A percentile compares a stretch with the other conserved stretches of the same genome.
Evolutionary conservation across 2,797 vertebrate genomes (phyloP).

Genomic region (Neosalanx taihuensis): DNA sequence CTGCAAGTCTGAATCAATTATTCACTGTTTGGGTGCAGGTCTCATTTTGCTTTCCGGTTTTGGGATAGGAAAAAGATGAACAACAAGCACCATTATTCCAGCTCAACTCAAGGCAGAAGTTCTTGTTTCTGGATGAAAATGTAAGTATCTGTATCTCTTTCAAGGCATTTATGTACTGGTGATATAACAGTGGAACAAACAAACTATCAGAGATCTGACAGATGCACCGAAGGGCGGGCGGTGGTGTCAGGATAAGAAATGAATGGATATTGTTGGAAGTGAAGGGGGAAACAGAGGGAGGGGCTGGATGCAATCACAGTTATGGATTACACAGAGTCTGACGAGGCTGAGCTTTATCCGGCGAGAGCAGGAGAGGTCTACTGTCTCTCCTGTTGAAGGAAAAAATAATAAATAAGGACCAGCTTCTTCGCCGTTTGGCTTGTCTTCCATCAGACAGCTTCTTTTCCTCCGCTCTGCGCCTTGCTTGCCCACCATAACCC

Average conservation of each 20-base stretch:
- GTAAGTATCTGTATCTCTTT: constrained; percentile 14
- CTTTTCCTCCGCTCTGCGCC: no score
- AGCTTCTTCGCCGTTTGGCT: constrained; percentile 33
- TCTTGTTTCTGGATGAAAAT: not conserved
- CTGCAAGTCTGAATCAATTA: not conserved
- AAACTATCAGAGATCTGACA: constrained; percentile 16
- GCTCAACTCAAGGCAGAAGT: not conserved
- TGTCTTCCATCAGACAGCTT: constrained; percentile 37
- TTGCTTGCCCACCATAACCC: no score
- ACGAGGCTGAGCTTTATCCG: constrained; percentile 47
- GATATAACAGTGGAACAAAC: constrained; percentile 7
- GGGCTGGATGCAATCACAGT: constrained; percentile 54
- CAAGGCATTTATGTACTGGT: constrained; percentile 16
- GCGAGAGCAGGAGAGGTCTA: constrained; percentile 29
- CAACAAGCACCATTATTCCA: constrained; percentile 6
- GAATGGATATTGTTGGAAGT: constrained; percentile 26
- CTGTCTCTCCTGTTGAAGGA: not conserved
- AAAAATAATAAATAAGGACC: not conserved
- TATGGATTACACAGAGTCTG: constrained; percentile 51
- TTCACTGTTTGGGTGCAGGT: constrained; percentile 2
- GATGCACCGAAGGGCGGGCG: constrained; percentile 8
- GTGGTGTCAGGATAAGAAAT: constrained; percentile 7
- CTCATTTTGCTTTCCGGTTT: constrained; percentile 9
- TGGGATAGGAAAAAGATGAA: not conserved
- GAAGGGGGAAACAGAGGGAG: not conserved